Percentiles rank a stretch among this genome's conserved stretches.
These are phyloP conservation scores for Microtus oregoni DNA, from an alignment of 2,113 vertebrate genomes.

Conservation along the genomic window DNA sequence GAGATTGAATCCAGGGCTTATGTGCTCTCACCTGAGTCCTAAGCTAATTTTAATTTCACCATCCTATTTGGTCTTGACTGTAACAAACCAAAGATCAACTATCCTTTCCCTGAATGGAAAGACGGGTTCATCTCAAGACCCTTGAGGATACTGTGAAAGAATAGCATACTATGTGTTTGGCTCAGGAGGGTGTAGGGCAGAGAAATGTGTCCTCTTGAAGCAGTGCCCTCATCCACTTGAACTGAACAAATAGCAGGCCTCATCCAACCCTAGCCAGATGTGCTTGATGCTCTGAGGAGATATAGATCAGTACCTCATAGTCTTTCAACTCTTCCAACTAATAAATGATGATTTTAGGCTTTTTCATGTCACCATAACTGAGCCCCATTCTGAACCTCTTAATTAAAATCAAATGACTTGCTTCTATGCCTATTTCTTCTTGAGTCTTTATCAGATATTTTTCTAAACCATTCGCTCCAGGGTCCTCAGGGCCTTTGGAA, in stretches of 20 bases:
- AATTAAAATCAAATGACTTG: conserved; percentile 86
- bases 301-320: conserved; percentile 9
- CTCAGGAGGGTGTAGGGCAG: conserved; percentile 74
- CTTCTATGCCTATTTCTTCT: conserved; percentile 93
- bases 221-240: conserved; percentile 90
- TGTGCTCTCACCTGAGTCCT: background rate
- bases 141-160: too few relatives aligned
- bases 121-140: background rate
- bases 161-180: background rate
- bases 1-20: background rate
- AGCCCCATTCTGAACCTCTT: too few relatives aligned
- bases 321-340: conserved; percentile 96
- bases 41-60: conserved; percentile 15
- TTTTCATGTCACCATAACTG: conserved; percentile 66
- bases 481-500: conserved; percentile 90
- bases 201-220: conserved; percentile 93
- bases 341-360: conserved; percentile 94
- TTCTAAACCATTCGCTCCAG: too few relatives aligned
- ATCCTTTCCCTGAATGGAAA: background rate
- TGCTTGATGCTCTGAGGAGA: too few relatives aligned
- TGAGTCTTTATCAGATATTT: too few relatives aligned
- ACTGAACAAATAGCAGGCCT: conserved; percentile 92
- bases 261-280: conserved; percentile 91
- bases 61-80: background rate
- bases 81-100: conserved; percentile 33